A percentile compares a stretch with the other conserved stretches of the same genome.
These are phyloP conservation scores for Phylloscopus trochilus DNA, from an alignment of 2,113 vertebrate species.

Conservation along the genomic window DNA sequence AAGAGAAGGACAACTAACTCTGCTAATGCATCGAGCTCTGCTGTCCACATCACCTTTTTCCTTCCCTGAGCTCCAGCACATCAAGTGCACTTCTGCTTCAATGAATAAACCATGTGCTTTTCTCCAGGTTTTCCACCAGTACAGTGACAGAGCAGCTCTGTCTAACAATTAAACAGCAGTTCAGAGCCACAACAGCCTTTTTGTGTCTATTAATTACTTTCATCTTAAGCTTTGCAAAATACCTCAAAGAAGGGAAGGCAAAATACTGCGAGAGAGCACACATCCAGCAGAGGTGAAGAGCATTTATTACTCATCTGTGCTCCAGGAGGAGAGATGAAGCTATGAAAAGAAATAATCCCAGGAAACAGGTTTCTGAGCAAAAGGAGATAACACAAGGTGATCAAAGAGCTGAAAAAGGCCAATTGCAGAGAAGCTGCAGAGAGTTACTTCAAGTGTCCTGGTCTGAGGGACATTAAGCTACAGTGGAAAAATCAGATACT, in stretches of 20 bases:
- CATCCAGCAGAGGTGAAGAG: not conserved
- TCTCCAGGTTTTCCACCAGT: not conserved
- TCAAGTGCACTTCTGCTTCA: not conserved
- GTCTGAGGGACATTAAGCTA: not conserved
- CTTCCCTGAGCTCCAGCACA: not conserved
- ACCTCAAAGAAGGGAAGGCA: not conserved
- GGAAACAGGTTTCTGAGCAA: not conserved
- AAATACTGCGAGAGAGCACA: not conserved
- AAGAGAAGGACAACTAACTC: not conserved
- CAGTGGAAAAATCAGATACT: not conserved
- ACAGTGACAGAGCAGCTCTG: not conserved
- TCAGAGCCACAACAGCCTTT: not conserved
- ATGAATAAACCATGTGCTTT: not conserved
- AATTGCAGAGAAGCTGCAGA: not conserved
- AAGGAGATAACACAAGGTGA: not conserved
- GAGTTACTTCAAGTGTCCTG: not conserved
- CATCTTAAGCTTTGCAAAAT: not conserved
- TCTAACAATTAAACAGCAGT: not conserved
- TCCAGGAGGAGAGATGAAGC: not conserved
- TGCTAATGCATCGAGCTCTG: rapidly evolving
- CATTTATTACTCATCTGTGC: not conserved
- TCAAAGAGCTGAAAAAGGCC: not conserved
- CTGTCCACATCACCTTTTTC: not conserved
- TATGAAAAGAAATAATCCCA: conserved; percentile 14
- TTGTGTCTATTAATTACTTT: not conserved